These are phyloP conservation scores for Lydus trimaculatus DNA, from an alignment of 2,888 invertebrate genomes.

Conservation along the genomic window DNA sequence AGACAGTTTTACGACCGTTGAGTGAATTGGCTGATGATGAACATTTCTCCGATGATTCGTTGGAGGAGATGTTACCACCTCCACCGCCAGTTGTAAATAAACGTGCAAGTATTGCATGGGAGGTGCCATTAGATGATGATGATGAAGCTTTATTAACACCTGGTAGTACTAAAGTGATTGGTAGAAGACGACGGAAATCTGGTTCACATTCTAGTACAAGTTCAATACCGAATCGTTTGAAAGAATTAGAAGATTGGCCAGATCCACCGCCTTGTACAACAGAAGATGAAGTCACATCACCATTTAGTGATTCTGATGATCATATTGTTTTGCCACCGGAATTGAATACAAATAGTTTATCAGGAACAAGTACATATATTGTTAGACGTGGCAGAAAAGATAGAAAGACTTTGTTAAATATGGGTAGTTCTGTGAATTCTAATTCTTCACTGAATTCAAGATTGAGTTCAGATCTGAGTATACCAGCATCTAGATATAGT, in stretches of 20 bases:
- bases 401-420: slow-evolving; percentile 70
- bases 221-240: slow-evolving; percentile 73
- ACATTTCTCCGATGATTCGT: slow-evolving; percentile 84
- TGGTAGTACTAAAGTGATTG: slow-evolving; percentile 60
- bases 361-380: slow-evolving; percentile 79
- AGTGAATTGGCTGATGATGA: slow-evolving; percentile 64
- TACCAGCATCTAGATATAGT: slow-evolving; percentile 68
- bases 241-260: slow-evolving; percentile 78
- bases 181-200: slow-evolving; percentile 49
- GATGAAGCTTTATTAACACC: slow-evolving; percentile 75
- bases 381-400: slow-evolving; percentile 76
- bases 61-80: slow-evolving; percentile 78
- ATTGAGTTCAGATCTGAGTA: slow-evolving; percentile 69
- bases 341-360: slow-evolving; percentile 61
- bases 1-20: slow-evolving; percentile 49
- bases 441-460: slow-evolving; percentile 69
- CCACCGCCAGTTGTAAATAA: slow-evolving; percentile 68
- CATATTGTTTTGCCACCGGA: slow-evolving; percentile 52
- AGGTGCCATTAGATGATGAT: slow-evolving; percentile 77
- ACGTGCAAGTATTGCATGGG: slow-evolving; percentile 86
- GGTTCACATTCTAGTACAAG: slow-evolving; percentile 72
- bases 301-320: slow-evolving; percentile 70
- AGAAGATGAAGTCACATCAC: slow-evolving; percentile 73
- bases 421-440: slow-evolving; percentile 64
- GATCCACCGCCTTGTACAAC: slow-evolving; percentile 74